A percentile compares a stretch with the other conserved stretches of the same genome.
These are phyloP conservation scores for Myxocyprinus asiaticus DNA, from an alignment of 2,113 vertebrate genomes.

Conservation along the genomic window DNA sequence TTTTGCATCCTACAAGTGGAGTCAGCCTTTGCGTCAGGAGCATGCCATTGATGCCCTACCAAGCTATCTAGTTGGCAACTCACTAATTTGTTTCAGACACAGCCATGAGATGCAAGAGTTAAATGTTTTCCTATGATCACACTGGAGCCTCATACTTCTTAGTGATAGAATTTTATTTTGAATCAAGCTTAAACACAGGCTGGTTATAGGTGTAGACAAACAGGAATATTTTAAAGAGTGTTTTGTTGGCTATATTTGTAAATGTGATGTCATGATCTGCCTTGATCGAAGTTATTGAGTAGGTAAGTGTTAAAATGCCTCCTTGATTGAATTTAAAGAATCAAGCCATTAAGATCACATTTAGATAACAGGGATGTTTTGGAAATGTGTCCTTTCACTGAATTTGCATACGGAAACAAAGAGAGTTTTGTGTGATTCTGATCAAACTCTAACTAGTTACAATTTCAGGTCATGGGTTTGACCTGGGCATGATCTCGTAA, in stretches of 20 bases:
- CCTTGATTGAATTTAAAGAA: conserved; percentile 3
- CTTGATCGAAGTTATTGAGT: background rate
- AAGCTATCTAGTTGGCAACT: no score
- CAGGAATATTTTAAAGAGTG: background rate
- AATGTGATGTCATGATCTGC: background rate
- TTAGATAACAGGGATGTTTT: background rate
- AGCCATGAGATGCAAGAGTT: no score
- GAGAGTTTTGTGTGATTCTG: background rate
- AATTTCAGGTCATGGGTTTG: conserved; percentile 1
- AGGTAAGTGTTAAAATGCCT: background rate
- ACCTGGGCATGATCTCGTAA: no score
- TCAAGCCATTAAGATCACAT: background rate
- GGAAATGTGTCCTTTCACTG: background rate
- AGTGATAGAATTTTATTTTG: no score
- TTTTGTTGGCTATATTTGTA: background rate
- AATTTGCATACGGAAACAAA: conserved; percentile 15
- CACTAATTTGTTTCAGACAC: no score
- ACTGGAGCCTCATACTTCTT: no score
- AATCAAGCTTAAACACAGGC: no score
- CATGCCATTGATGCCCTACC: no score
- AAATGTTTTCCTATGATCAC: no score
- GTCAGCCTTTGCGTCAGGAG: no score
- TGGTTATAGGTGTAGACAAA: background rate
- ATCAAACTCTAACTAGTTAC: background rate
- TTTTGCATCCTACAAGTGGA: no score